Evolutionary conservation across 2,113 vertebrate genomes (phyloP), one percentile per base, ranked within the genome.

Genomic region (Callipepla californica): DNA sequence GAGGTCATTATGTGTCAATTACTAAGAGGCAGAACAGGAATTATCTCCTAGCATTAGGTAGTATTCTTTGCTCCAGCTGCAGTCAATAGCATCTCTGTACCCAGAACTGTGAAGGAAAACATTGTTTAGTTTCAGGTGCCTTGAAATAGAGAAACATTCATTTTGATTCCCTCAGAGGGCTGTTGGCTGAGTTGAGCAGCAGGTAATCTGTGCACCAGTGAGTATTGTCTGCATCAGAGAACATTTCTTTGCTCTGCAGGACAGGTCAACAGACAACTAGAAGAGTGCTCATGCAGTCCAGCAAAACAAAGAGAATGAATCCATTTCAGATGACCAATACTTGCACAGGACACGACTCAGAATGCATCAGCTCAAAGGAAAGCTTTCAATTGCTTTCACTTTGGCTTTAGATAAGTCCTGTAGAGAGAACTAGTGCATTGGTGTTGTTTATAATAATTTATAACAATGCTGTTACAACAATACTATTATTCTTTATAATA

Each of bases 151-250:
- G 78, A 55, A 72, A 9, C 20, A 3, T 65, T 94, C 48, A 36
- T 80, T 79, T 47, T 4, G 4, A 66, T 67, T 70, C 42, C n/a
- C 65, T 61, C 12, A 9, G 17, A 15, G 51, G 28, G 23, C 45
- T 74, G 44, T 26, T 91, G 95, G 30, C 83, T 58, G 61, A 17
- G 72, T 57, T 92, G 65, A 92, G 77, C 36, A 76, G 70, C 48
- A 44, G 75, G 44, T 91, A 17, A 75, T 67, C 48, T 53, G 1
- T 74, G 76, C 4, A 25, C 34, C 38, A 11, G 55, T 63, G 58
- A 51, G 18, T 28, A 67, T 4, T 51, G 65, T 59, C 36, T 87
- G 68, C 76, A 72, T 61, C 55, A 44, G 48, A 81, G 45, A 87
- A 17, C 73, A 34, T 73, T 85, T 32, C n/a, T 70, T 23, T 62